Percentiles rank a stretch among this genome's conserved stretches.
phyloP scores from a whole-genome alignment of 2,888 invertebrate species.

The Brachylomia viminalis region DNA sequence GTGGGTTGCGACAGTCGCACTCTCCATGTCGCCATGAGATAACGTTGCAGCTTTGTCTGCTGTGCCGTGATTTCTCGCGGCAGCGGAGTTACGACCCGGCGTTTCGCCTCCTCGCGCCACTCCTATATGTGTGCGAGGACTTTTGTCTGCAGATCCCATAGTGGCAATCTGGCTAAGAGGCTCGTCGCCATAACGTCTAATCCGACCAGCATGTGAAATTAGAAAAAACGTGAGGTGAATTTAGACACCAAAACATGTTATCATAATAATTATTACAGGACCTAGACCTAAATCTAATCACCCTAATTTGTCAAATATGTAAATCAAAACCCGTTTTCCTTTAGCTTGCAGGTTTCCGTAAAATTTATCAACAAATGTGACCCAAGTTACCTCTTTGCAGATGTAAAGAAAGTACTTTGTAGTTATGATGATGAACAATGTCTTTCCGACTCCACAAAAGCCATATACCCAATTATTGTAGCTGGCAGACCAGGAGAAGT shows the following conservation, averaged over 20 bases:
- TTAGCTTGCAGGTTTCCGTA: not conserved
- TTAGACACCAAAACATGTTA: not conserved
- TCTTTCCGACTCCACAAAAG: conserved; percentile 24
- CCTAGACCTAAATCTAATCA: not conserved
- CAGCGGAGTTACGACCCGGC: no score
- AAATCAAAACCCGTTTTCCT: not conserved
- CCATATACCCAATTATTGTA: conserved; percentile 32
- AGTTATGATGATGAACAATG: conserved; percentile 62
- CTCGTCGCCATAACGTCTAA: no score
- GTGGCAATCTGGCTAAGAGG: no score
- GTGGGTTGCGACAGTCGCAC: no score
- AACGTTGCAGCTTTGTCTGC: no score
- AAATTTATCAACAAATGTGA: not conserved
- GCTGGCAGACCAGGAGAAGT: conserved; percentile 66
- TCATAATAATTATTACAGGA: not conserved
- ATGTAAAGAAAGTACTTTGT: conserved; percentile 57
- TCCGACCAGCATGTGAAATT: not conserved
- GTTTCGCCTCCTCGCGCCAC: no score
- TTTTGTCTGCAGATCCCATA: no score
- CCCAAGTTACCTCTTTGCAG: conserved; percentile 33
- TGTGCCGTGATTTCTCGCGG: no score
- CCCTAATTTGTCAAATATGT: not conserved
- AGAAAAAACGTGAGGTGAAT: not conserved
- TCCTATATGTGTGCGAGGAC: no score
- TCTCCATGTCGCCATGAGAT: no score